Base-by-base conservation (phyloP, 2,113 vertebrate species). In the Heteronetta atricapilla region DNA sequence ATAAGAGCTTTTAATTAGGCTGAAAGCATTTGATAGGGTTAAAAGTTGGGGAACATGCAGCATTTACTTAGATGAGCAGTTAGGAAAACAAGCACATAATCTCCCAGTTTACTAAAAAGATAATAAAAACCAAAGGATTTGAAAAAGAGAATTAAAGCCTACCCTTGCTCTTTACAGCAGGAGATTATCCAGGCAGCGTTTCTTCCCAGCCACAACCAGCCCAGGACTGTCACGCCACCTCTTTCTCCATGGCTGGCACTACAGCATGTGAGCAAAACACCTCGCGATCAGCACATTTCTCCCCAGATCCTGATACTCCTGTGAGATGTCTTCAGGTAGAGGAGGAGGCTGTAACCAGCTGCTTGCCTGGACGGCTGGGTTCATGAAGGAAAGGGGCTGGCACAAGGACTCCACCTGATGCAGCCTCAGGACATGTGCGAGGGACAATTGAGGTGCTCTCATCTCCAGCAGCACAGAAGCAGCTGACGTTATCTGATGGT, bases 281-380 rank as follows among this genome's bases (percentile, higher is more conserved):
- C 46, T 80, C 1, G 0, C 12, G 4, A 58, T 28, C 17, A 11
- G 29, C 33, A 8, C 13, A 11, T 60, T 73, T 85, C 33, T 90
- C 38, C 58, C 44, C 18, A 46, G 50, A 55, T 55, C 29, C 28
- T 36, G 18, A 5, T 9, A 0, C 28, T 10, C 29, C n/a, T 25
- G 7, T 18, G 29, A 70, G 60, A 73, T 1, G 1, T 53, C 42
- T 25, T 3, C 36, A 21, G 0, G 0, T 44, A 29, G 6, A 20
- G 12, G 22, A 48, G 8, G 2, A 9, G 62, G 22, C 56, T 84
- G 1, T 10, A 64, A 26, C 16, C 60, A 67, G 22, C 44, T 82
- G 62, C n/a, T 87, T 33, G 28, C 48, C 62, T 1, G 5, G 48
- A 31, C 22, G 31, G 42, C 11, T 7, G 52, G 29, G 26, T 62